Conservation (phyloP, 2,113 vertebrate genomes). For the Antennarius striatus region DNA sequence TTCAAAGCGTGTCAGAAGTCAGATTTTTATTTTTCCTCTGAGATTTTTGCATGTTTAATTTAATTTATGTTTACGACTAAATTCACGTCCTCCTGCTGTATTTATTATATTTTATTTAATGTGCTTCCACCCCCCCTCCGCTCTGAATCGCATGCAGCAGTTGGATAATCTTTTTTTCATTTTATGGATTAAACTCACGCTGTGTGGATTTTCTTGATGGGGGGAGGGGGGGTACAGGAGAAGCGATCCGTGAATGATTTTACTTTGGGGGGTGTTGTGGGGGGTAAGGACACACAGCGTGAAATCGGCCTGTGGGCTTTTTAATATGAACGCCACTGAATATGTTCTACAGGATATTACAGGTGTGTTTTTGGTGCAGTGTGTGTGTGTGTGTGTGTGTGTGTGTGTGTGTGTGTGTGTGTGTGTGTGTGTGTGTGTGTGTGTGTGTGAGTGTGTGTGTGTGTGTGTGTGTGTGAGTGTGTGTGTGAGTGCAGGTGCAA, state of each 20-base stretch:
- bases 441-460: slow-evolving; percentile 9
- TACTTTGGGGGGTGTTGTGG: not conserved
- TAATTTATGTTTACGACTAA: no score
- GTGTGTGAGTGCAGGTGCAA: slow-evolving; percentile 25
- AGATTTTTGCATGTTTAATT: no score
- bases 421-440: not conserved
- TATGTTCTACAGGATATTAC: slow-evolving; percentile 2
- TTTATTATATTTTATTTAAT: no score
- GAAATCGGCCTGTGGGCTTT: slow-evolving; percentile 10
- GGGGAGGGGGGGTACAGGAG: not conserved
- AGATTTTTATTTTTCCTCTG: no score
- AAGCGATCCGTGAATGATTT: slow-evolving; percentile 52
- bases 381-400: not conserved
- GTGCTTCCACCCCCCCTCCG: no score
- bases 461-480: slow-evolving; percentile 8
- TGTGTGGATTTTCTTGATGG: slow-evolving; percentile 61
- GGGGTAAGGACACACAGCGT: not conserved
- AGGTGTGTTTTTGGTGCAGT: slow-evolving; percentile 19
- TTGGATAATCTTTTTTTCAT: slow-evolving; percentile 63
- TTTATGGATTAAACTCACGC: slow-evolving; percentile 54
- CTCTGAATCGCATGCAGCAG: slow-evolving; percentile 11
- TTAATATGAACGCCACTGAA: not conserved
- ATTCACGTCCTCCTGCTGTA: no score
- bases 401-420: slow-evolving; percentile 14
- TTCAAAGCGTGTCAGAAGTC: no score